These are phyloP conservation scores for Ferrisia virgata DNA, from an alignment of 2,888 invertebrate genomes.

Conservation along the genomic window DNA sequence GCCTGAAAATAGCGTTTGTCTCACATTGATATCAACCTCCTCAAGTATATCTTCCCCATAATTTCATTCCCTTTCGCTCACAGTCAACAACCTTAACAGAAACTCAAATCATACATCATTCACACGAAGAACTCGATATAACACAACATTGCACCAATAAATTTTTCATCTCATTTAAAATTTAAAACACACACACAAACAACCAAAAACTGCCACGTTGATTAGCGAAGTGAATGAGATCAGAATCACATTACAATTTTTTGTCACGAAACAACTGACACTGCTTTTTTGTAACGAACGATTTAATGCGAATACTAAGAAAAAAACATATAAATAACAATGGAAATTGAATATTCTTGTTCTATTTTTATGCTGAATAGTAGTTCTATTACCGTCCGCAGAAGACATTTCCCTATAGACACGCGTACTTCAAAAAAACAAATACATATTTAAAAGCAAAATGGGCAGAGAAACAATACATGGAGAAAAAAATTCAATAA, in stretches of 20 bases:
- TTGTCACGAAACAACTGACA: background rate
- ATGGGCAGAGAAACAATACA: background rate
- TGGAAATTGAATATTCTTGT: background rate
- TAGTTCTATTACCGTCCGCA: background rate
- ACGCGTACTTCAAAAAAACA: background rate
- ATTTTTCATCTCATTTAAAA: background rate
- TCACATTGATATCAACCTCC: no score
- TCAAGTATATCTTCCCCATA: no score
- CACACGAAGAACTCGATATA: no score
- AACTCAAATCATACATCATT: no score
- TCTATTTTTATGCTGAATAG: constrained; percentile 4
- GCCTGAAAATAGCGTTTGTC: no score
- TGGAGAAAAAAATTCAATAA: background rate
- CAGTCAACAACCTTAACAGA: no score
- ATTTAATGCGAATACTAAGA: background rate
- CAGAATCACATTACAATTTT: background rate
- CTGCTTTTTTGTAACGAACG: background rate
- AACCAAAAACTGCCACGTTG: background rate
- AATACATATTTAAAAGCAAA: background rate
- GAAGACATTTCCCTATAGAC: background rate
- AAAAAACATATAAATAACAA: background rate
- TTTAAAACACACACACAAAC: background rate
- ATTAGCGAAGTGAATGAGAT: background rate
- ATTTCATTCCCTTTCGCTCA: no score
- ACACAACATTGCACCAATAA: no score